Base-by-base conservation (phyloP, 2,113 vertebrate species). In the Lophotis ruficrista region DNA sequence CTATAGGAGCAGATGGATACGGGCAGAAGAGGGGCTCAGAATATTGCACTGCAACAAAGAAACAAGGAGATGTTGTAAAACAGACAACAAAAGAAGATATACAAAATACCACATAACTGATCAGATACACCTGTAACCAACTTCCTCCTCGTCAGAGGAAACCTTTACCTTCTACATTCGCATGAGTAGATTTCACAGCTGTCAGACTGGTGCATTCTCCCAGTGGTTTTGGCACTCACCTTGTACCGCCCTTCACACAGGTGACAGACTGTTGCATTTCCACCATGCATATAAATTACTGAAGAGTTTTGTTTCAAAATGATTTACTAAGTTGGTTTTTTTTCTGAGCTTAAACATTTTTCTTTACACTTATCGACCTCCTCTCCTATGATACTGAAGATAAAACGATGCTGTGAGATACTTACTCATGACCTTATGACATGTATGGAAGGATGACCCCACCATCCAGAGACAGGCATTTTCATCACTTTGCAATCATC, bases 401-500 rank as follows among this genome's bases (percentile, higher is more conserved):
- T 58, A 90, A 89, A 93, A 79, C 3, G 7, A 50, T 66, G 43
- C 23, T 24, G 10, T 50, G 50, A 86, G 28, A 66, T 57, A 91
- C 48, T 56, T 89, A 82, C 35, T 17, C 53, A 38, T 41, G 22
- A 91, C 78, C 53, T 91, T 77, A 65, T 10, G 19, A 78, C 43
- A 60, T 6, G 30, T 60, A 73, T 10, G 22, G 35, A 86, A 87
- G 31, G 20, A 83, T 45, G 66, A 87, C 61, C 47, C 57, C 57
- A 53, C 79, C 82, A 68, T 9, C 65, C 23, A 82, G 25, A 81
- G 72, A 64, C 18, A 80, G 65, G 47, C 14, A 57, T 82, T 87
- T 95, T 71, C 77, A 91, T 87, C 83, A 64, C 60, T 89, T 87
- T 38, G 48, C 69, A 87, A 78, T 60, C 64, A 95, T 58, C 86